phyloP scores from a whole-genome alignment of 2,113 vertebrate species.

The Xiphophorus maculatus region DNA sequence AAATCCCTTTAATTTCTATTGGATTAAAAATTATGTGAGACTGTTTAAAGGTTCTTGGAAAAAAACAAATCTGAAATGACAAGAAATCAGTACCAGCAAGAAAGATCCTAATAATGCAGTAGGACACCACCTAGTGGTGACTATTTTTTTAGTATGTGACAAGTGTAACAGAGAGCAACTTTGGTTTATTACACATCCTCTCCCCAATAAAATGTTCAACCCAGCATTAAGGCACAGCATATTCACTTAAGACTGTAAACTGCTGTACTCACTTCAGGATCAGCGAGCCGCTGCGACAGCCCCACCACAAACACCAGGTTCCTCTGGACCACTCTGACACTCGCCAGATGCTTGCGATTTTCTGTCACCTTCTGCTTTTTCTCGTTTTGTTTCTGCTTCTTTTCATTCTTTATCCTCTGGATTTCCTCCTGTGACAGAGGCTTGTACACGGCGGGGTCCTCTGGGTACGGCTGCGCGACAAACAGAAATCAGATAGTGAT shows the following conservation, averaged over 20 bases:
- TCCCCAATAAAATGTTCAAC: slow-evolving; percentile 5
- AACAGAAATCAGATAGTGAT: neutral
- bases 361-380: slow-evolving; percentile 99
- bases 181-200: neutral
- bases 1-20: no score
- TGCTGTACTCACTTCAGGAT: slow-evolving; percentile 89
- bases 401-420: slow-evolving; percentile 99
- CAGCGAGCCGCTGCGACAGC: slow-evolving; percentile 94
- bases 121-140: neutral
- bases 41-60: neutral
- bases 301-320: slow-evolving; percentile 99
- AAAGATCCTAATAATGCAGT: neutral
- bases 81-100: neutral
- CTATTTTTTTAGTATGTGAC: neutral
- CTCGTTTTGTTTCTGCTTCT: slow-evolving; percentile 99
- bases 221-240: slow-evolving; percentile 6
- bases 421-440: slow-evolving; percentile 98
- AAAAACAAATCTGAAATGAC: neutral
- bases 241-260: neutral
- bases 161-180: neutral
- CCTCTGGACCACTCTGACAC: slow-evolving; percentile 97
- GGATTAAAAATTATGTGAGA: no score
- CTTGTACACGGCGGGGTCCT: slow-evolving; percentile 99
- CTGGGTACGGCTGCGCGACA: slow-evolving; percentile 90
- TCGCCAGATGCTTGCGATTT: slow-evolving; percentile 98